Evolutionary conservation across 1,140 invertebrate genomes (phyloP).

Genomic region (Lerema accius): DNA sequence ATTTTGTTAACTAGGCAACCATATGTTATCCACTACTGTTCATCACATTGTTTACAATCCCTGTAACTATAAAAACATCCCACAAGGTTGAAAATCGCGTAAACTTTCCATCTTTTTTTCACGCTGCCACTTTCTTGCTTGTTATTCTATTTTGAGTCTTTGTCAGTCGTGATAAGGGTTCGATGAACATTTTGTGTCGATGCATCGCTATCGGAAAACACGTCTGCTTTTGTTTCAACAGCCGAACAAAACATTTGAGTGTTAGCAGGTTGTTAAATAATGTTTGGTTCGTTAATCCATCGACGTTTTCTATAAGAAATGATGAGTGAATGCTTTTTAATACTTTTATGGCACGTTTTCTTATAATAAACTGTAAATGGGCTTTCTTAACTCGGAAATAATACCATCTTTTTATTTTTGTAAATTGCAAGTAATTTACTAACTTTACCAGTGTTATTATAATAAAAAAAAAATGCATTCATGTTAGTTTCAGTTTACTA

Average conservation of each 20-base stretch:
- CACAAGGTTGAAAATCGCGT: slow-evolving; percentile 47
- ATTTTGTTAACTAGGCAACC: slow-evolving; percentile 72
- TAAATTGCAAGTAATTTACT: too few species aligned
- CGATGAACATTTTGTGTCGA: too few species aligned
- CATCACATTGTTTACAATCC: slow-evolving; percentile 37
- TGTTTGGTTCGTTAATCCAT: slow-evolving; percentile 67
- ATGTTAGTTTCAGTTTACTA: too few species aligned
- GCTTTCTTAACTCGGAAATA: too few species aligned
- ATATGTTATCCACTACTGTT: slow-evolving; percentile 55
- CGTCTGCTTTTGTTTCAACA: slow-evolving; percentile 59
- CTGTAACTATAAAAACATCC: slow-evolving; percentile 23
- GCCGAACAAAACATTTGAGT: slow-evolving; percentile 60
- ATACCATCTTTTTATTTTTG: too few species aligned
- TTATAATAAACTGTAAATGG: background rate
- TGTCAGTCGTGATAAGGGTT: slow-evolving; percentile 34
- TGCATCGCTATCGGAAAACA: slow-evolving; percentile 41
- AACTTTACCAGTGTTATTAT: too few species aligned
- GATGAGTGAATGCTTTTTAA: too few species aligned
- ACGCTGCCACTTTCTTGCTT: slow-evolving; percentile 17
- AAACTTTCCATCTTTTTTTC: slow-evolving; percentile 38
- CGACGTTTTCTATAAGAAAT: slow-evolving; percentile 45
- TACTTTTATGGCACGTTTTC: slow-evolving; percentile 40
- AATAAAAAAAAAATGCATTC: too few species aligned
- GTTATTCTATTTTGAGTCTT: slow-evolving; percentile 44
- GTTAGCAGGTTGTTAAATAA: slow-evolving; percentile 54